Evolutionary conservation across 2,888 invertebrate genomes (phyloP).

Genomic region (Metacarcinus magister): DNA sequence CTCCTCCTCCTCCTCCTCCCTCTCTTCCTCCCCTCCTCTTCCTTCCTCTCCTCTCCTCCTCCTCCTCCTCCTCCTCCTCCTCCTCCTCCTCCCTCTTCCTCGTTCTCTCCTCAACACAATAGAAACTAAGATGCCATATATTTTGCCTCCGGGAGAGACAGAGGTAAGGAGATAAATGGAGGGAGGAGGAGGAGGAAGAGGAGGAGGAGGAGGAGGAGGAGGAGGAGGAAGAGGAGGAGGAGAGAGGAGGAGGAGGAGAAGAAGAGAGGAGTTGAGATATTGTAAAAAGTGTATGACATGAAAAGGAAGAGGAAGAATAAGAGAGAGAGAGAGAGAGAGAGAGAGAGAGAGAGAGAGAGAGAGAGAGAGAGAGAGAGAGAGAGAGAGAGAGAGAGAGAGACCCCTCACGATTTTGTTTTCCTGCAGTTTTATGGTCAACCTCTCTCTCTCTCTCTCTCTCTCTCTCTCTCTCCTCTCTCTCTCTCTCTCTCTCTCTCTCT

Average conservation of each 20-base stretch:
- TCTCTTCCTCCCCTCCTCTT: background rate
- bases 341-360: background rate
- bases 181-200: background rate
- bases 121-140: slow-evolving; percentile 46
- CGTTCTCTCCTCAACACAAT: background rate
- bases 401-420: background rate
- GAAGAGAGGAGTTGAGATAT: background rate
- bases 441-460: slow-evolving; percentile 54
- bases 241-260: background rate
- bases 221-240: background rate
- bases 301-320: background rate
- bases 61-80: background rate
- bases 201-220: background rate
- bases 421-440: background rate
- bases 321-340: background rate
- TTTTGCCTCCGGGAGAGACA: slow-evolving; percentile 19
- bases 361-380: background rate
- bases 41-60: slow-evolving; percentile 26
- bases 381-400: slow-evolving; percentile 44
- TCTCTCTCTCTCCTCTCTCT: slow-evolving; percentile 14
- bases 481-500: background rate
- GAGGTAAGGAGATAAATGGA: slow-evolving; percentile 21
- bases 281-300: background rate
- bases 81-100: background rate
- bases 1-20: background rate